Evolutionary conservation across 2,797 vertebrate species (phyloP), one percentile per base, ranked within the genome.

Genomic region (Myotis myotis): DNA sequence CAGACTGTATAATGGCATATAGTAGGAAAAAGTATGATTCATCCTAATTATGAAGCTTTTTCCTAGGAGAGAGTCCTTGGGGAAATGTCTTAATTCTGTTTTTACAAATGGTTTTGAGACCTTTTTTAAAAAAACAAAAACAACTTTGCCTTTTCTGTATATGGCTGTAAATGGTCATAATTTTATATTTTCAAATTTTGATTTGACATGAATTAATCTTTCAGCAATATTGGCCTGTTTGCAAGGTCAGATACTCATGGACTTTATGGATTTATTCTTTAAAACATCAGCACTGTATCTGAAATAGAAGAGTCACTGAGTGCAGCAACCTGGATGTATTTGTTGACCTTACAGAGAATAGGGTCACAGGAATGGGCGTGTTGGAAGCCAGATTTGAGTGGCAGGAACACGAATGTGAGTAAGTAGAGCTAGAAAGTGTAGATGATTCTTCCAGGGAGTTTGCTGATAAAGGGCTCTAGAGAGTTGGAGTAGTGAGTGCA

Each of bases 21-120:
- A 80, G 28, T 91, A 64, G 47, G 66, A 57, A 80, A 96, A 87
- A 79, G 51, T 71, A 64, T 93, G 91, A 96, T 55, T 96, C 90
- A 95, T 91, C 79, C 38, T 68, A 44, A 91, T 96, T 95, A 93
- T 36, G 91, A 79, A 90, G 36, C 89, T 85, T 28, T 91, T 95
- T 92, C 78, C 15, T 78, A 71, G 76, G 55, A 83, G 94, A 91
- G 57, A 94, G 70, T 95, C 71, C 86, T 51, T 88, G 49, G 75
- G 62, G 44, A 93, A 91, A 78, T 90, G 44, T 89, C 80, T 94
- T 86, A 23, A 38, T 82, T 76, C 30, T 95, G 41, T 88, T 83
- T 96, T 92, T 87, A 85, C 51, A 87, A 91, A 87, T 92, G 23
- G 6, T 81, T 96, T 89, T 79, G 49, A 95, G 82, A 80, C 76